These are phyloP conservation scores for Eulithis testata DNA, from an alignment of 2,888 invertebrate genomes.

Conservation along the genomic window DNA sequence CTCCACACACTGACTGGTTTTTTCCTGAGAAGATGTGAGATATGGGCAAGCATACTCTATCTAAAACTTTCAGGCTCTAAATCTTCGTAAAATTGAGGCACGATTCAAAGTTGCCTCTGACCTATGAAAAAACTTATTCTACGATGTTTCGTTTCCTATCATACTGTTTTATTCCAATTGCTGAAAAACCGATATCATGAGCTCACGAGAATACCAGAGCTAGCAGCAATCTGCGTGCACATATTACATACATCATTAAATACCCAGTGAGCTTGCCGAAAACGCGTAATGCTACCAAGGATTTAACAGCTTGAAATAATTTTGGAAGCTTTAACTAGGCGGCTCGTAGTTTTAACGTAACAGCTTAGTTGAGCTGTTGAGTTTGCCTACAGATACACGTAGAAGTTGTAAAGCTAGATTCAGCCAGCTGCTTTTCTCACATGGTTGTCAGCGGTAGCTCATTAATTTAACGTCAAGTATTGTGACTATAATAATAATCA, in stretches of 20 bases:
- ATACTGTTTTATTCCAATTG: not conserved
- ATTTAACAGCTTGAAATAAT: slow-evolving; percentile 44
- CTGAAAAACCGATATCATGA: not conserved
- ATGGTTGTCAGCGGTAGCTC: no score
- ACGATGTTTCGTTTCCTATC: no score
- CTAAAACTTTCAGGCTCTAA: no score
- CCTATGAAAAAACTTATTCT: no score
- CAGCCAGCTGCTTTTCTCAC: not conserved
- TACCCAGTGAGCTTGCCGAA: slow-evolving; percentile 37
- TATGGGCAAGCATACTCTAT: no score
- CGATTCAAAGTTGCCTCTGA: no score
- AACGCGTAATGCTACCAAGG: slow-evolving; percentile 41
- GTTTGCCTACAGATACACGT: slow-evolving; percentile 9
- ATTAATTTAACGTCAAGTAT: no score
- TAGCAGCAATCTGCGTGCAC: not conserved
- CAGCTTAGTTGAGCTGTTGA: slow-evolving; percentile 19
- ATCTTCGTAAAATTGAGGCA: no score
- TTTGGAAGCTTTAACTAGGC: slow-evolving; percentile 39
- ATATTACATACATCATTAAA: slow-evolving; percentile 32
- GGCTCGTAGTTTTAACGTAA: slow-evolving; percentile 29
- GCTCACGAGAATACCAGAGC: not conserved
- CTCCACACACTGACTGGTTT: no score
- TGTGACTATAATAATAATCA: no score
- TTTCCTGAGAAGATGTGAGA: no score
- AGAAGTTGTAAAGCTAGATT: slow-evolving; percentile 10